Evolutionary conservation across 1,140 invertebrate species (phyloP).

Genomic region (Eufriesea mexicana): DNA sequence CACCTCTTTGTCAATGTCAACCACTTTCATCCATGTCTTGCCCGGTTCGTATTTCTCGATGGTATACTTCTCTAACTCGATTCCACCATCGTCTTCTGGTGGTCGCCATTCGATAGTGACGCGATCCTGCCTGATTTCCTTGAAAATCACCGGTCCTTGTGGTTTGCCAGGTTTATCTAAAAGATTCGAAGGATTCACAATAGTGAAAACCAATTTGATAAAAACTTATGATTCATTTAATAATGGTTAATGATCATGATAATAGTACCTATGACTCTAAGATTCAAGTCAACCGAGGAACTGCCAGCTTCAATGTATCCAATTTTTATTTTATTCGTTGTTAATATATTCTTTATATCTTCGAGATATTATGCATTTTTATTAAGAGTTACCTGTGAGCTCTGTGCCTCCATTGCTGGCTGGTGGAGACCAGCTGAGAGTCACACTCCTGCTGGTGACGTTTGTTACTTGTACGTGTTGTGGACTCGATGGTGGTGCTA

Average conservation of each 20-base stretch:
- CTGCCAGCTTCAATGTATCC: constrained; percentile 84
- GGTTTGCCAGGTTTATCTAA: constrained; percentile 93
- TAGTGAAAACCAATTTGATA: too few relatives aligned
- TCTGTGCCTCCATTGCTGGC: constrained; percentile 92
- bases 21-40: constrained; percentile 89
- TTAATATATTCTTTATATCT: neutral
- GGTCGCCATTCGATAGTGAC: constrained; percentile 92
- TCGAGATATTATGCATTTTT: too few relatives aligned
- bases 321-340: neutral
- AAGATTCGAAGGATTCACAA: constrained; percentile 12
- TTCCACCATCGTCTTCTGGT: constrained; percentile 90
- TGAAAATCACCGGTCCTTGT: constrained; percentile 88
- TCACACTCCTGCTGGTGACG: constrained; percentile 92
- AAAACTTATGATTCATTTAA: too few relatives aligned
- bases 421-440: constrained; percentile 93
- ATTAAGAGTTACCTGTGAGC: constrained; percentile 86
- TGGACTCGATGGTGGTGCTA: constrained; percentile 92
- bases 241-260: too few relatives aligned
- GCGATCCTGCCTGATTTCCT: constrained; percentile 88
- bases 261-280: constrained; percentile 90
- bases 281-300: constrained; percentile 86
- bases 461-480: constrained; percentile 89
- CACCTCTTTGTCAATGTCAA: constrained; percentile 88
- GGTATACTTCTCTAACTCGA: constrained; percentile 90
- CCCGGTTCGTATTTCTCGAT: constrained; percentile 90